Evolutionary conservation across 2,888 invertebrate genomes (phyloP).

Genomic region (Pristionchus fissidentatus): DNA sequence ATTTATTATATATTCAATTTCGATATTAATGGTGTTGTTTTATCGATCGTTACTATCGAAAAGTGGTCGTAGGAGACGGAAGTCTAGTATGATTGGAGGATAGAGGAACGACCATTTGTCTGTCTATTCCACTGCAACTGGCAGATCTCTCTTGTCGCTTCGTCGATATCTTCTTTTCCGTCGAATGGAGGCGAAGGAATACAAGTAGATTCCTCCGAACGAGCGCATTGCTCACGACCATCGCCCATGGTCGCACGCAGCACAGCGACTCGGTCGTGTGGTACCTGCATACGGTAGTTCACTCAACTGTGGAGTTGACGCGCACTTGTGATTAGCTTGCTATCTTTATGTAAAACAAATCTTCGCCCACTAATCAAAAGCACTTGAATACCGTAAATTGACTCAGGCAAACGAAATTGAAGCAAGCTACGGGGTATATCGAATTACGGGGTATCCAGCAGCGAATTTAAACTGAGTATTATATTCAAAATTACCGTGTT

Average conservation of each 20-base stretch:
- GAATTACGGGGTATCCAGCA: no score
- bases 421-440: no score
- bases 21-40: not conserved
- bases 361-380: no score
- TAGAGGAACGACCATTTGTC: no score
- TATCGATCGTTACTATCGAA: no score
- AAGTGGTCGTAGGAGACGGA: not conserved
- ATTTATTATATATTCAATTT: not conserved
- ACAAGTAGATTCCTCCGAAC: not conserved
- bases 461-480: no score
- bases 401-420: no score
- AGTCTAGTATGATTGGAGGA: not conserved
- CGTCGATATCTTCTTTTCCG: not conserved
- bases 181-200: not conserved
- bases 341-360: not conserved
- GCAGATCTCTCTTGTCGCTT: no score
- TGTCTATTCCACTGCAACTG: no score
- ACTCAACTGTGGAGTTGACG: not conserved
- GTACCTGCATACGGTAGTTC: no score
- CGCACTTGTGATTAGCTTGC: not conserved
- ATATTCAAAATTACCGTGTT: no score
- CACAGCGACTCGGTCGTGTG: slow-evolving; percentile 9
- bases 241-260: slow-evolving; percentile 21
- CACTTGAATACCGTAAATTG: no score
- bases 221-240: not conserved